phyloP scores from a whole-genome alignment of 2,888 invertebrate species.

The Oxytorus armatus region DNA sequence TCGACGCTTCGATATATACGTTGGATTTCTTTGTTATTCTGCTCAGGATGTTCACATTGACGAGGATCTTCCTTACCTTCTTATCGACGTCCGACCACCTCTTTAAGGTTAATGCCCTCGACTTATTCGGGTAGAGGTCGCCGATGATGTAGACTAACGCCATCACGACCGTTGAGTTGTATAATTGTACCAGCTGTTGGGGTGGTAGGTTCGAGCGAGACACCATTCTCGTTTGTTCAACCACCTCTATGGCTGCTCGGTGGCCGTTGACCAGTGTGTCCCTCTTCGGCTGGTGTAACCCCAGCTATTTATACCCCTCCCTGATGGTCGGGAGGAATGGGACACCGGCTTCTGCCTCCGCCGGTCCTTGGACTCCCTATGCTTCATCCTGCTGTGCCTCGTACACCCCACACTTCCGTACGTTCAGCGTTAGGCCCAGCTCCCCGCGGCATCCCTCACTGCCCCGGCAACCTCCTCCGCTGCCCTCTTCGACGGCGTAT shows the following conservation, averaged over 20 bases:
- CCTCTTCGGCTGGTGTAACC: slow-evolving; percentile 7
- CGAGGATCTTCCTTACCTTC: slow-evolving; percentile 20
- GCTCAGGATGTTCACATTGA: neutral
- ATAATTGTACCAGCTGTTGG: slow-evolving; percentile 42
- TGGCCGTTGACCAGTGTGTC: neutral
- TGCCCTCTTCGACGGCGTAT: slow-evolving; percentile 51
- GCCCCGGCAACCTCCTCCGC: neutral
- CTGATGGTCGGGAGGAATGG: slow-evolving; percentile 30
- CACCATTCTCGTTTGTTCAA: neutral
- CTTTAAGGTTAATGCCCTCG: slow-evolving; percentile 53
- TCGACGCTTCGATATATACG: neutral
- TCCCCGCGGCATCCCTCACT: slow-evolving; percentile 25
- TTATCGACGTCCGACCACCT: slow-evolving; percentile 60
- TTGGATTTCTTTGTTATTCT: neutral
- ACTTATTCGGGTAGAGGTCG: too few relatives aligned
- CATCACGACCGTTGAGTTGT: too few relatives aligned
- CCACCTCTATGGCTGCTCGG: neutral
- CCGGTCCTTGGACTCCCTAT: neutral
- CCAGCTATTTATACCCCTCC: slow-evolving; percentile 42
- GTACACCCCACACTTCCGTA: slow-evolving; percentile 38
- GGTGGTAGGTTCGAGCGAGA: slow-evolving; percentile 56
- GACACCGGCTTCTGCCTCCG: slow-evolving; percentile 2
- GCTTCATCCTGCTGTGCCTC: neutral
- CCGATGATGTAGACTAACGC: too few relatives aligned
- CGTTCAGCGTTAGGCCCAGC: slow-evolving; percentile 17